phyloP scores from a whole-genome alignment of 2,113 vertebrate species.

The Ammodramus savannarum region DNA sequence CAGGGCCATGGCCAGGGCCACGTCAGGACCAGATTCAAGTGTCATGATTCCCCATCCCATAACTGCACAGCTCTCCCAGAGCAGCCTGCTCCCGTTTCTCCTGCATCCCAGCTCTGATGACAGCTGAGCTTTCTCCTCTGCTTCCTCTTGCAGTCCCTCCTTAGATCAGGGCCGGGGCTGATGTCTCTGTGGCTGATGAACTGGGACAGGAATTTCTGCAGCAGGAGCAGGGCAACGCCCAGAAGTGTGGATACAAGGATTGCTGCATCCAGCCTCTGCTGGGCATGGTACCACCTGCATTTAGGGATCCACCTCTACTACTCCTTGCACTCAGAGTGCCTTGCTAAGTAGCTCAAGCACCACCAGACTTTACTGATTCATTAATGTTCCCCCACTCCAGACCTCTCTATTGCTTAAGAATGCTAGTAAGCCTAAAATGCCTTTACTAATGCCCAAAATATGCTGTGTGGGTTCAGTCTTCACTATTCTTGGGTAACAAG shows the following conservation, averaged over 20 bases:
- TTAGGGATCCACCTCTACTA: background rate
- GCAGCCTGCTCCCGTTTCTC: background rate
- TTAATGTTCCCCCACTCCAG: background rate
- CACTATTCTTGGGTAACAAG: background rate
- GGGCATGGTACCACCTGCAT: background rate
- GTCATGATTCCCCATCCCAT: background rate
- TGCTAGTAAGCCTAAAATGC: background rate
- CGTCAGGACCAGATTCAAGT: background rate
- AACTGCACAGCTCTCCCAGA: background rate
- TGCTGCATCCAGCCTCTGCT: background rate
- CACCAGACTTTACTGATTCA: background rate
- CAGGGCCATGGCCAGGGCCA: background rate
- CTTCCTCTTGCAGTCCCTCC: background rate
- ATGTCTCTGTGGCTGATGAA: background rate
- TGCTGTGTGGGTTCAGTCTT: background rate
- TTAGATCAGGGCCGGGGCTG: fast-evolving
- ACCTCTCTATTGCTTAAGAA: background rate
- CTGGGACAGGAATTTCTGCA: background rate
- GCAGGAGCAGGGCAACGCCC: background rate
- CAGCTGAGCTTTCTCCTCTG: background rate
- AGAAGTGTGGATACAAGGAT: background rate
- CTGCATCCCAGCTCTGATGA: background rate
- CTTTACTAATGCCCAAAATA: background rate
- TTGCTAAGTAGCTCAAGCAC: background rate
- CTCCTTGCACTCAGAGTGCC: background rate